Conservation (phyloP, 2,797 vertebrate genomes). For the Bradypodion ventrale region DNA sequence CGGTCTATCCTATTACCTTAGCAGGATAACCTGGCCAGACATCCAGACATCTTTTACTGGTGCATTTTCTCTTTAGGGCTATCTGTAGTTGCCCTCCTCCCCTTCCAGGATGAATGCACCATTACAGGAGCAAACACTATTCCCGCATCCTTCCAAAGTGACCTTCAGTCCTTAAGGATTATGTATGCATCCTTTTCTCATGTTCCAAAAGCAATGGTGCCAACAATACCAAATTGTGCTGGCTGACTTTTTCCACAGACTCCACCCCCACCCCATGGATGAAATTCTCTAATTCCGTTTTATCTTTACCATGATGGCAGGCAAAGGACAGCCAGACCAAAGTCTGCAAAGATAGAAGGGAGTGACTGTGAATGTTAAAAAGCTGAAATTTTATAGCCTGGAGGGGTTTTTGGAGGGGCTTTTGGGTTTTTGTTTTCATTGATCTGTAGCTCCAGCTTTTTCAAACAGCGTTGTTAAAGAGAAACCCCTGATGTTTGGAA, state of each 20-base stretch:
- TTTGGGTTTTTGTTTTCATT: background rate
- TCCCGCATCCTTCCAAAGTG: background rate
- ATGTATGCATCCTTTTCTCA: background rate
- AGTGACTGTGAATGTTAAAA: constrained; percentile 2
- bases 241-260: background rate
- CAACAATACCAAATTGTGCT: background rate
- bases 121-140: background rate
- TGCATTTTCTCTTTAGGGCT: background rate
- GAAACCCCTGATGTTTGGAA: constrained; percentile 28
- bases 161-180: background rate
- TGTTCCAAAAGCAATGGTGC: constrained; percentile 1
- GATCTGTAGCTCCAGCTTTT: constrained; percentile 39
- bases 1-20: no score
- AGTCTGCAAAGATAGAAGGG: constrained; percentile 8
- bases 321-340: constrained; percentile 10
- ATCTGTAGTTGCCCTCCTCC: background rate
- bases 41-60: no score
- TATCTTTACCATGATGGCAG: constrained; percentile 6
- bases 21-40: no score
- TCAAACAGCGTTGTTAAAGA: constrained; percentile 25
- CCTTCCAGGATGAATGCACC: background rate
- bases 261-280: background rate
- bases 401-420: background rate
- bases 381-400: constrained; percentile 28
- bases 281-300: constrained; percentile 25